Conservation (phyloP, 1,140 invertebrate genomes). For the Telenomus remus region DNA sequence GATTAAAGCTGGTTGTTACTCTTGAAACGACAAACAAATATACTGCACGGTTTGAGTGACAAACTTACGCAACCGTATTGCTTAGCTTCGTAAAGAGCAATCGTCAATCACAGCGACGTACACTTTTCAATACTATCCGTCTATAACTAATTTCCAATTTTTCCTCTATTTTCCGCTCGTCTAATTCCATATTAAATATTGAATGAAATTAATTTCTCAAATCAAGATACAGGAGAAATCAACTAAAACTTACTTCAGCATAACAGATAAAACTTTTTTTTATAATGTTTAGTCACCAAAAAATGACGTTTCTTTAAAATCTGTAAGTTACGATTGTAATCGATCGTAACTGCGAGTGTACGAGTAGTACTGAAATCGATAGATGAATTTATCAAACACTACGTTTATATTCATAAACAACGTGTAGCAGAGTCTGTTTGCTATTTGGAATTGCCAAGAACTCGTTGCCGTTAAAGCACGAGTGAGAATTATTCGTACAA, state of each 20-base stretch:
- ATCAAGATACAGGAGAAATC: too few relatives aligned
- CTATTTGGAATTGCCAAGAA: slow-evolving; percentile 26
- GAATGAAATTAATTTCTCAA: too few relatives aligned
- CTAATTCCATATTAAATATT: too few relatives aligned
- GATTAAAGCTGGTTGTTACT: slow-evolving; percentile 42
- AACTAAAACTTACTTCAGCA: too few relatives aligned
- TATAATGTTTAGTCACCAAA: too few relatives aligned
- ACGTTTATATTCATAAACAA: not conserved
- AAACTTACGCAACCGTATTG: slow-evolving; percentile 31
- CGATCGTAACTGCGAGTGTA: not conserved
- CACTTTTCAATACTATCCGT: too few relatives aligned
- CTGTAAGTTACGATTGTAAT: not conserved
- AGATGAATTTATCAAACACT: slow-evolving; percentile 19
- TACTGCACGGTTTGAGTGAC: slow-evolving; percentile 13
- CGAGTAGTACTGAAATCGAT: slow-evolving; percentile 21
- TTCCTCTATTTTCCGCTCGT: too few relatives aligned
- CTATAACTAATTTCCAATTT: too few relatives aligned
- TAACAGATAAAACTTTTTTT: too few relatives aligned
- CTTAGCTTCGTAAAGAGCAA: slow-evolving; percentile 10
- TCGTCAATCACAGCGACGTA: too few relatives aligned
- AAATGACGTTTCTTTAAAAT: too few relatives aligned
- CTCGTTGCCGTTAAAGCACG: slow-evolving; percentile 5
- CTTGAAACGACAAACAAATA: slow-evolving; percentile 36
- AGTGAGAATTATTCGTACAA: slow-evolving; percentile 29
- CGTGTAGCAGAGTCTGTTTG: slow-evolving; percentile 14